Evolutionary conservation across 2,113 vertebrate genomes (phyloP).

Genomic region (Mohoua ochrocephala): DNA sequence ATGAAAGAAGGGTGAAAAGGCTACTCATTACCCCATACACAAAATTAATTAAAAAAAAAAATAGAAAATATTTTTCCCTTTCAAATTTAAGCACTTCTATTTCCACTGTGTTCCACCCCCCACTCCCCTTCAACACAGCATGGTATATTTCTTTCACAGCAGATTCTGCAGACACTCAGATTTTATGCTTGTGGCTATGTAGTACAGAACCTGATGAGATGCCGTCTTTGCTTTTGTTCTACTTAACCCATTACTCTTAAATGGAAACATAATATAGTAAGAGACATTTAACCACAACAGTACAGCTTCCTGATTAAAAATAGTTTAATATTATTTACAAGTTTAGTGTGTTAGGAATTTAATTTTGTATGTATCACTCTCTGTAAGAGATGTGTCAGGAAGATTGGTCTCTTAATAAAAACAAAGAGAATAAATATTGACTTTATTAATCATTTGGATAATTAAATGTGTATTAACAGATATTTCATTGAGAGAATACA

Average conservation of each 20-base stretch:
- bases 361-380: background rate
- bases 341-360: background rate
- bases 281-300: background rate
- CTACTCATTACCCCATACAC: rapidly evolving
- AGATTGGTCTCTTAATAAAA: conserved; percentile 23
- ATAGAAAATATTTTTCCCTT: background rate
- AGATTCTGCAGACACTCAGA: background rate
- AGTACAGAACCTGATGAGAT: background rate
- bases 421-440: background rate
- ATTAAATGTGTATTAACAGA: conserved; percentile 27
- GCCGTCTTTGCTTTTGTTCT: background rate
- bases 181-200: background rate
- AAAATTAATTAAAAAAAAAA: background rate
- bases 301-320: background rate
- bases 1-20: background rate
- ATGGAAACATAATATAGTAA: background rate
- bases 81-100: background rate
- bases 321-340: background rate
- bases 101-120: background rate
- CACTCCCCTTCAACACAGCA: background rate
- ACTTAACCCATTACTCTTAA: background rate
- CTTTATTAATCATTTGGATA: conserved; percentile 28
- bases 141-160: background rate
- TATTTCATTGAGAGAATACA: background rate
- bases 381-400: background rate